Conservation (phyloP, 2,113 vertebrate species). For the Chaetura pelagica region DNA sequence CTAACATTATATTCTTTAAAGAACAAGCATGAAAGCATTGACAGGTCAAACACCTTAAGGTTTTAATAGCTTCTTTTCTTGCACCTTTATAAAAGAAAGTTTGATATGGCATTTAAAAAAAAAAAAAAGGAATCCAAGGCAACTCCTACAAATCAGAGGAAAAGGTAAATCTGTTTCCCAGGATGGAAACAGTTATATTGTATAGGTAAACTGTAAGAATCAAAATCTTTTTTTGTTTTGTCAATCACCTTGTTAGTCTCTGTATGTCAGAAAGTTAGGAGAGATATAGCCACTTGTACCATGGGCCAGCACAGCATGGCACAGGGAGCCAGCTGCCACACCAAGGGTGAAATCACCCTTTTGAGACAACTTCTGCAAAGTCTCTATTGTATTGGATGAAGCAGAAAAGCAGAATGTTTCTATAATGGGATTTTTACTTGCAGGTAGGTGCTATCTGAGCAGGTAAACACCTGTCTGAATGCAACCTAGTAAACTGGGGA, state of each 20-base stretch:
- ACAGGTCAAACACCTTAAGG: not conserved
- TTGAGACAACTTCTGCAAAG: not conserved
- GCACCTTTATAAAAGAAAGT: not conserved
- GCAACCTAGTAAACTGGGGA: not conserved
- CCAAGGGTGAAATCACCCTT: fast-evolving
- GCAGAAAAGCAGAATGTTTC: not conserved
- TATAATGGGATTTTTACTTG: not conserved
- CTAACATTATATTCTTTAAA: not conserved
- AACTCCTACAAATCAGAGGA: not conserved
- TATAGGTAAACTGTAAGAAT: not conserved
- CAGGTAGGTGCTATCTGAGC: not conserved
- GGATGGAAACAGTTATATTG: not conserved
- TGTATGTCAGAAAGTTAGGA: not conserved
- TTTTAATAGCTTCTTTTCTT: not conserved
- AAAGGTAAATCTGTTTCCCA: not conserved
- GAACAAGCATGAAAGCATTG: not conserved
- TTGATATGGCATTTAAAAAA: not conserved
- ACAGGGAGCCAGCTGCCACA: not conserved
- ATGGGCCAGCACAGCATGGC: not conserved
- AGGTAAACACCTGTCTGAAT: not conserved
- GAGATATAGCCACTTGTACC: fast-evolving
- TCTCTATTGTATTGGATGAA: fast-evolving
- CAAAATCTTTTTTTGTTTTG: not conserved
- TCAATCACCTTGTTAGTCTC: not conserved
- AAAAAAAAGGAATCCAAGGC: not conserved